Evolutionary conservation across 2,113 vertebrate species (phyloP).

Genomic region (Scomber colias): DNA sequence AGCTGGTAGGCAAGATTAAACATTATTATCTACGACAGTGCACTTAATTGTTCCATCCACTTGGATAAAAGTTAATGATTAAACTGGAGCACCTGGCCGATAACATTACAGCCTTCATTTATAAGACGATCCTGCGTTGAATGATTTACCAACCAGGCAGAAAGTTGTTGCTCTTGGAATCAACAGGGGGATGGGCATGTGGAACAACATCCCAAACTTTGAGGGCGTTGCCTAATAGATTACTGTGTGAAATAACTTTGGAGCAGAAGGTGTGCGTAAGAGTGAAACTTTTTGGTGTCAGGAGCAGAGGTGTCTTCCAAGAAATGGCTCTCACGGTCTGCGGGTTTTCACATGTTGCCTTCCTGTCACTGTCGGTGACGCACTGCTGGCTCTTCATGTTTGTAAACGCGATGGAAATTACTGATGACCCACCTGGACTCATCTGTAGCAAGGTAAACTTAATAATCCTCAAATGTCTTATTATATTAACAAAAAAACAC

Average conservation of each 20-base stretch:
- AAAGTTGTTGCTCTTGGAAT: not conserved
- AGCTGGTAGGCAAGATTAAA: not conserved
- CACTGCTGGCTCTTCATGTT: not conserved
- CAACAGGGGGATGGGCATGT: not conserved
- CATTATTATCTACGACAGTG: not conserved
- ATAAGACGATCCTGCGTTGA: not conserved
- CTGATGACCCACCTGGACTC: constrained; percentile 26
- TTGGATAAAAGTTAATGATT: constrained; percentile 28
- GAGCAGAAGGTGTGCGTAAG: not conserved
- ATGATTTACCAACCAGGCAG: not conserved
- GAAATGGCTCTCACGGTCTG: constrained; percentile 31
- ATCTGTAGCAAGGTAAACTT: constrained; percentile 60
- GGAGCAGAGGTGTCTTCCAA: not conserved
- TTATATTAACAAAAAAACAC: no score
- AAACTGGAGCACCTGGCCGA: not conserved
- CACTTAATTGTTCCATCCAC: not conserved
- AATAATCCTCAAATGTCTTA: not conserved
- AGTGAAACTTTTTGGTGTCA: not conserved
- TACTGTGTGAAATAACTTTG: not conserved
- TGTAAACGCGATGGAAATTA: constrained; percentile 22
- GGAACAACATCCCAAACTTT: not conserved
- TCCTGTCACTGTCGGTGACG: constrained; percentile 4
- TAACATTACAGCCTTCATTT: not conserved
- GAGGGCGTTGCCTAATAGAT: no score
- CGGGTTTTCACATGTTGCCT: not conserved